Conservation (phyloP, 2,888 invertebrate species). For the Lottia gigantea region DNA sequence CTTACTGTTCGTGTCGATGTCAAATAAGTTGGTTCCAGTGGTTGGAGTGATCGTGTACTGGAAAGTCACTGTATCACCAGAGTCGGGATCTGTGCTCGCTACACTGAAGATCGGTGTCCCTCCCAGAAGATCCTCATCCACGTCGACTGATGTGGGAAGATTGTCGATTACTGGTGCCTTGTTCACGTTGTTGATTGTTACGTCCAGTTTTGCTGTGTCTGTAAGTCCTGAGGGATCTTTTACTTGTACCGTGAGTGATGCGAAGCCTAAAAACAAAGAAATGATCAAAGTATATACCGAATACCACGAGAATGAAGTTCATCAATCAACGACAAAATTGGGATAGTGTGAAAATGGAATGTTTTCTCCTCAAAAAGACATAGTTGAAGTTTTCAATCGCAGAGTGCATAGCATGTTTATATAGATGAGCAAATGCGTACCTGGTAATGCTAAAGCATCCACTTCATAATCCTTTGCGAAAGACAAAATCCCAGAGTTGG, state of each 20-base stretch:
- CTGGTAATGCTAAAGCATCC: background rate
- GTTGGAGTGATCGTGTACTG: background rate
- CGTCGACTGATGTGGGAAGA: background rate
- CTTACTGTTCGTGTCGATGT: background rate
- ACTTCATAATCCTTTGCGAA: constrained; percentile 5
- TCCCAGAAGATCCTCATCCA: background rate
- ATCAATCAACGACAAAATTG: too few species aligned
- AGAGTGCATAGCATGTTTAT: too few species aligned
- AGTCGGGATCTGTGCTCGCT: background rate
- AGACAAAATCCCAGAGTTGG: background rate
- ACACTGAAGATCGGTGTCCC: background rate
- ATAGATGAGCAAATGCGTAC: background rate
- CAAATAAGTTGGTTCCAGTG: background rate
- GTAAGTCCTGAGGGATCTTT: background rate
- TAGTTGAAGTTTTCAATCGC: too few species aligned
- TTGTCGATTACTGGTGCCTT: background rate
- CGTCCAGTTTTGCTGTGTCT: background rate
- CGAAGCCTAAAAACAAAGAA: background rate
- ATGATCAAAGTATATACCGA: too few species aligned
- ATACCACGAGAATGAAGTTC: too few species aligned
- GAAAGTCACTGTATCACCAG: constrained; percentile 2
- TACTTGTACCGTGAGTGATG: background rate
- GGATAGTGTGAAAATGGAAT: too few species aligned
- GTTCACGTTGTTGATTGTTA: constrained; percentile 6
- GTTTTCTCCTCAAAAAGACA: too few species aligned